A percentile compares a stretch with the other conserved stretches of the same genome.
These are phyloP conservation scores for Clitarchus hookeri DNA, from an alignment of 2,888 invertebrate genomes.

Conservation along the genomic window DNA sequence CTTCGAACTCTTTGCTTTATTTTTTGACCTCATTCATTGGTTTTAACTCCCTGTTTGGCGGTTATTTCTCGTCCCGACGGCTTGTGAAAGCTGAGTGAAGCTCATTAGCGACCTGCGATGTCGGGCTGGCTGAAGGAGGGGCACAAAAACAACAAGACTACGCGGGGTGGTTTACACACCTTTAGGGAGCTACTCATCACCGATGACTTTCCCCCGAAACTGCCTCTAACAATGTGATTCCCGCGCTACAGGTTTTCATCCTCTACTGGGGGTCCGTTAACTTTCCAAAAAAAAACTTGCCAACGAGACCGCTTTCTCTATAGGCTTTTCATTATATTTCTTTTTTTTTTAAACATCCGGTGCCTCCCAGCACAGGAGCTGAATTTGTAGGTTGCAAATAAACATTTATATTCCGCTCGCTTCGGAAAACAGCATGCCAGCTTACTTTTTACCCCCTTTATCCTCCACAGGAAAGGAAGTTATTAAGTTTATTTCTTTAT, in stretches of 20 bases:
- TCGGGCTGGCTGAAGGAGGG: too few species aligned
- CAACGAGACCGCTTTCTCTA: background rate
- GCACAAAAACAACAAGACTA: too few species aligned
- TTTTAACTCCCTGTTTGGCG: too few species aligned
- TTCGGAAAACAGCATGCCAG: too few species aligned
- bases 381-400: background rate
- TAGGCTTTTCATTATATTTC: background rate
- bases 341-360: background rate
- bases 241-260: background rate
- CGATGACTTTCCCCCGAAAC: background rate
- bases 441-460: too few species aligned
- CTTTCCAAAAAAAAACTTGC: background rate
- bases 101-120: too few species aligned
- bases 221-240: background rate
- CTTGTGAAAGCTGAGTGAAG: too few species aligned
- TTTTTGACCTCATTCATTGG: too few species aligned
- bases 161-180: background rate
- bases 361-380: background rate
- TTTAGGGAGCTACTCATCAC: background rate
- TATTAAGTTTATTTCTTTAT: too few species aligned
- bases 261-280: background rate
- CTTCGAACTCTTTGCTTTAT: too few species aligned
- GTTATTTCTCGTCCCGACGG: too few species aligned
- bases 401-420: background rate
- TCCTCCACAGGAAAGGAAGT: too few species aligned